Evolutionary conservation across 35 echinoderm and acorn worm species (phyloP).

Genomic region (Heliocidaris tuberculata): DNA sequence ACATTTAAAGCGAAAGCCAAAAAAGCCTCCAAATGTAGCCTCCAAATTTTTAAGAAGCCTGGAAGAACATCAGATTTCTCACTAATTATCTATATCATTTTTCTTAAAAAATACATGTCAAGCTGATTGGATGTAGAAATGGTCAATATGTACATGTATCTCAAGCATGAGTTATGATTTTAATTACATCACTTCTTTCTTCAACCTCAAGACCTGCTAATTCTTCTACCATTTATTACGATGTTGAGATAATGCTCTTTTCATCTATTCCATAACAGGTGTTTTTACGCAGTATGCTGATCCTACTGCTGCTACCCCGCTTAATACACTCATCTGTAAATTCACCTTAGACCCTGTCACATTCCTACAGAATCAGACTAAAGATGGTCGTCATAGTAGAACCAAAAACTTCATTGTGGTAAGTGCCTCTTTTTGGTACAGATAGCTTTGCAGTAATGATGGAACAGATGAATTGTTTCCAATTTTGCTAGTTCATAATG

Average conservation of each 20-base stretch:
- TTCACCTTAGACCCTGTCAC: constrained; percentile 76
- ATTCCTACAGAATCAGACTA: constrained; percentile 38
- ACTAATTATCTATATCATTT: too few relatives aligned
- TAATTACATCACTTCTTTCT: not conserved
- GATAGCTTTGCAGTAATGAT: not conserved
- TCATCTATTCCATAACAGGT: constrained; percentile 22
- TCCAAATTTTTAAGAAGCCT: too few relatives aligned
- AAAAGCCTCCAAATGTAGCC: too few relatives aligned
- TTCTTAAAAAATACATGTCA: not conserved
- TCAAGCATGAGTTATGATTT: not conserved
- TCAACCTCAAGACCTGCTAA: not conserved
- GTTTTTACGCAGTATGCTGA: constrained; percentile 59
- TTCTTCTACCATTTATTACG: not conserved
- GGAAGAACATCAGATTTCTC: too few relatives aligned
- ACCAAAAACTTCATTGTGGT: constrained; percentile 91
- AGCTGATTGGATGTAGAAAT: not conserved
- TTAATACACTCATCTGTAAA: constrained; percentile 83
- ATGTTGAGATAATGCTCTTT: not conserved
- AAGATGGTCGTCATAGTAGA: constrained; percentile 24
- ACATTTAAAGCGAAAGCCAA: too few relatives aligned
- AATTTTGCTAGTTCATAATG: not conserved
- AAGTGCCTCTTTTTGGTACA: not conserved
- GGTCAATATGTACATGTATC: not conserved
- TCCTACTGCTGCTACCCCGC: constrained; percentile 56
- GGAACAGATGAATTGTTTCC: not conserved